Base-by-base conservation (phyloP, 2,888 invertebrate species). In the Sinotaia quadrata region DNA sequence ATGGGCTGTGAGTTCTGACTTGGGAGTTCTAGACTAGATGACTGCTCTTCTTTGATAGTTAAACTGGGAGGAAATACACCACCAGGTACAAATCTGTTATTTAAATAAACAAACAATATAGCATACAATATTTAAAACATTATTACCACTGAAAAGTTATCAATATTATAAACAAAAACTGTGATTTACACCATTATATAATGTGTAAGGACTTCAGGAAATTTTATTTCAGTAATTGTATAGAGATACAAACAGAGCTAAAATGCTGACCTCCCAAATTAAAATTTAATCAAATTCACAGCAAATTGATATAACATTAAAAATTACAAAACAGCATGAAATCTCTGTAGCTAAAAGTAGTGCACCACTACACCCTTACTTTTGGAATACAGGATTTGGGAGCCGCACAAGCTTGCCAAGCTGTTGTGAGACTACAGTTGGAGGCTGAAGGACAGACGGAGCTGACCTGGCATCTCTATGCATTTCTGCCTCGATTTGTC, bases 21-120 rank as follows among this genome's bases (percentile, higher is more conserved):
- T 41, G 61, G 44, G 24, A 29, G 27, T 21, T 69, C 74, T 56
- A 24, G 72, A 61, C 56, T 70, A 10, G 58, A 69, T 65, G 57
- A 56, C 10, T 73, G 21, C 5, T 76, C 74, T 52, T 79, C 79
- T 54, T 74, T 74, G 21, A 73, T 67, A 51, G 72, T 71, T 7
- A 74, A 54, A 24, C 59, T 65, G 34, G 71, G 60, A 60, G 73
- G 69, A 7, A 68, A 49, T 21, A 57, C 29, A 4, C 67, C 69
- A 57, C 68, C 57, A 31, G 74, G 67, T 31, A 73, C 44, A 41
- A 74, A 63, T 60, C 76, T 76, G 59, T 12, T 49, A 62, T 8
- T 58, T 2, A 49, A 15, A 57, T 15, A 59, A 58, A 67, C 33
- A 62, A 34, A 27, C 24, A 58, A 47, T 7, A 34, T 15, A 37